Evolutionary conservation across 2,888 invertebrate genomes (phyloP), one percentile per base, ranked within the genome.

Genomic region (Tenthredo livida): DNA sequence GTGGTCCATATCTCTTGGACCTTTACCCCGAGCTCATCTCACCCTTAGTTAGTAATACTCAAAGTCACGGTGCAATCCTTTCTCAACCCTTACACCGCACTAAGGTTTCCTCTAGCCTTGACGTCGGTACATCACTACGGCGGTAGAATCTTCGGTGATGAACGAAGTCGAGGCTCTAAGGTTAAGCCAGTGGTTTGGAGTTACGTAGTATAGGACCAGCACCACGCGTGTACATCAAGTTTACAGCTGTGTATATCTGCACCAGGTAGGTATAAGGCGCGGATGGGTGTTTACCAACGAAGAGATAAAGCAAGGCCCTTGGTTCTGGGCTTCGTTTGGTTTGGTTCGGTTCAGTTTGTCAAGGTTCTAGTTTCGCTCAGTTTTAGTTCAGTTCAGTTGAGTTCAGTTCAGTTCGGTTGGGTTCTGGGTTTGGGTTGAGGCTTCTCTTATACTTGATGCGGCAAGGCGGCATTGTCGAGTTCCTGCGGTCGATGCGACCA

Each of bases 401-500:
- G 47, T n/a, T 50, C 17, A 40, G 47, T n/a, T 50, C 17, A 54
- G 77, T 50, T 73, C n/a, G 33, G 77, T 33, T 29, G 33, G 54
- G 77, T 77, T 54, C 12, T 21, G 67, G 43, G 29, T 21, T 47
- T 21, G 17, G 43, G 47, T 37, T 80, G 21, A 58, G 58, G 40
- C 29, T 50, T 70, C 83, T 65, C 83, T 33, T 70, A 40, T 70
- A 40, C 67, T 83, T 43, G 83, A 83, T 83, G 70, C 83, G 83
- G 83, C 83, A 83, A 40, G 80, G 17, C 17, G 29, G 67, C 65
- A 80, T 80, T 83, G 83, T 83, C 65, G 83, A 83, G 70, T 83
- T 83, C 54, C 43, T 47, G 70, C 83, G 83, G 83, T 83, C 83
- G 80, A 83, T 72, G 85, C 67, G 54, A 50, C 82, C 84, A 58